A percentile compares a stretch with the other conserved stretches of the same genome.
phyloP scores from a whole-genome alignment of 2,888 invertebrate genomes.

The Blomia tropicalis region DNA sequence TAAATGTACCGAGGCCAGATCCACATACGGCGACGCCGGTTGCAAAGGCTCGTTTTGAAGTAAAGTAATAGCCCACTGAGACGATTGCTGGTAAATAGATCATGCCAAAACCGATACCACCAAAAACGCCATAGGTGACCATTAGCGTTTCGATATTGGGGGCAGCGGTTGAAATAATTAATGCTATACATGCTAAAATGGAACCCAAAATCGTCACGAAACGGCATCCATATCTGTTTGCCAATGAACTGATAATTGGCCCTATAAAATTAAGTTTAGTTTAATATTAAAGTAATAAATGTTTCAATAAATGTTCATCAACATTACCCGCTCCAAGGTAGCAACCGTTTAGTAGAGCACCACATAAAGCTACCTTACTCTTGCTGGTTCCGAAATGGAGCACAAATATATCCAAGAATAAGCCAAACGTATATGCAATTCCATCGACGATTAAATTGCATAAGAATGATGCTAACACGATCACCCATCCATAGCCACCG shows the following conservation, averaged over 20 bases:
- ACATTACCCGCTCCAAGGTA: constrained; percentile 64
- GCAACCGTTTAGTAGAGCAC: constrained; percentile 82
- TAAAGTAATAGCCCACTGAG: constrained; percentile 91
- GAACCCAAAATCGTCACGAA: constrained; percentile 83
- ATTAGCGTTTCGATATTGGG: constrained; percentile 39
- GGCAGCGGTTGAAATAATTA: constrained; percentile 43
- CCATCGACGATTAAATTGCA: constrained; percentile 97
- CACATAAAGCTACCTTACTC: constrained; percentile 79
- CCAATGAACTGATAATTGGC: constrained; percentile 67
- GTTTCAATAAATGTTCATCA: not conserved
- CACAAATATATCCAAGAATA: constrained; percentile 66
- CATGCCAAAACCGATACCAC: constrained; percentile 73
- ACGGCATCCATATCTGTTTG: constrained; percentile 88
- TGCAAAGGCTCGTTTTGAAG: constrained; percentile 78
- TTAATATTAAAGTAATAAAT: not conserved
- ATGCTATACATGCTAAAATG: constrained; percentile 62
- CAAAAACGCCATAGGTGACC: constrained; percentile 39
- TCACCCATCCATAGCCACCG: constrained; percentile 73
- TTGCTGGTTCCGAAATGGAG: constrained; percentile 65
- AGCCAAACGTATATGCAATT: constrained; percentile 94
- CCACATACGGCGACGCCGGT: constrained; percentile 74
- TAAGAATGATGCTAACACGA: constrained; percentile 89
- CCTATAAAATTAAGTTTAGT: constrained; percentile 18
- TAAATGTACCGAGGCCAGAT: constrained; percentile 84
- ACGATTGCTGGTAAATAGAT: constrained; percentile 92